phyloP scores from a whole-genome alignment of 2,113 vertebrate species.

The Eudyptes chrysolophus region DNA sequence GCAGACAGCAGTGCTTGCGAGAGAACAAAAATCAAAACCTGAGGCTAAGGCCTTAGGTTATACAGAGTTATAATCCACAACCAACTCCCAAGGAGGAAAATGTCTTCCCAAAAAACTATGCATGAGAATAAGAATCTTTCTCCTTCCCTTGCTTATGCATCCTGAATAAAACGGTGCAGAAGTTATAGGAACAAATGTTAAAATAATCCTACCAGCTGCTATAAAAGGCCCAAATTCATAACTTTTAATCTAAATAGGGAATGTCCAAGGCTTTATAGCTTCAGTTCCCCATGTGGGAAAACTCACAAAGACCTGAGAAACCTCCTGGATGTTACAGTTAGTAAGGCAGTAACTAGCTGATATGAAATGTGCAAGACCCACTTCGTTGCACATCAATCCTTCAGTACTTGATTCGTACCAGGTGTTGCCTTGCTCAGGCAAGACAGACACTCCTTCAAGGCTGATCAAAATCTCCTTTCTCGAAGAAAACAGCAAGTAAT shows the following conservation, averaged over 20 bases:
- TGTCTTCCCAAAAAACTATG: background rate
- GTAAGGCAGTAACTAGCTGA: background rate
- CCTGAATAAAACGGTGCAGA: background rate
- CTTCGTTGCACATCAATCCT: accelerated
- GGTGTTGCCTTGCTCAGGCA: background rate
- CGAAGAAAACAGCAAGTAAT: constrained; percentile 4
- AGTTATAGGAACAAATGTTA: background rate
- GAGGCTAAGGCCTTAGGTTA: background rate
- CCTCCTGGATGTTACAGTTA: background rate
- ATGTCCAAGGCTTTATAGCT: background rate
- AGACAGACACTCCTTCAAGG: background rate
- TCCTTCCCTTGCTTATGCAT: background rate
- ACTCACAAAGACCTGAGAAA: background rate
- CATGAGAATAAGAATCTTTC: background rate
- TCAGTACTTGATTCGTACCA: background rate
- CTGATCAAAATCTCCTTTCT: background rate
- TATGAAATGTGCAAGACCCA: background rate
- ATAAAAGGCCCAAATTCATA: background rate
- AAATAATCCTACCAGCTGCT: background rate
- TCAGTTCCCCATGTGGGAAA: background rate
- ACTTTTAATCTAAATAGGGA: background rate
- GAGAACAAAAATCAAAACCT: background rate
- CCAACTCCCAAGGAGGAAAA: background rate
- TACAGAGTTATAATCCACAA: background rate
- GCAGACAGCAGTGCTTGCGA: background rate